Percentiles rank a stretch among this genome's conserved stretches.
Conservation (phyloP, 35 echinoderm and acorn worm species). For the Ophiothrix spiculata region DNA sequence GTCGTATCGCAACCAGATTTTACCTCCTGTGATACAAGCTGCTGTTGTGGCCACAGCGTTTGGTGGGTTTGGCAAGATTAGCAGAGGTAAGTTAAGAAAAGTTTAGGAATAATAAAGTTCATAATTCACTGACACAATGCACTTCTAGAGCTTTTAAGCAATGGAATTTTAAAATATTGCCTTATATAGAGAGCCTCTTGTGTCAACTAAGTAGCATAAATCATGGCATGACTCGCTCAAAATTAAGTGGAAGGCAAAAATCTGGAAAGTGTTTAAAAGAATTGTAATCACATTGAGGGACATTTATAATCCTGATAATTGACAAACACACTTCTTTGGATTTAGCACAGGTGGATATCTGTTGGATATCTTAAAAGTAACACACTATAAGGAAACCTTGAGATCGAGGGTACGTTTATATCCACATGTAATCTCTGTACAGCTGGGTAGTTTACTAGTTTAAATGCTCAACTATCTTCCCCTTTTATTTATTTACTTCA, state of each 20-base stretch:
- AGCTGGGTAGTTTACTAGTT: neutral
- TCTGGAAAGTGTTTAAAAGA: too few relatives aligned
- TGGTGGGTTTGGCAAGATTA: constrained; percentile 43
- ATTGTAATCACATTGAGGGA: too few relatives aligned
- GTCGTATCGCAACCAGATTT: constrained; percentile 77
- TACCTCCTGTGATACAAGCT: constrained; percentile 44
- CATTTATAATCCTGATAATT: too few relatives aligned
- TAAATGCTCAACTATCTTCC: neutral
- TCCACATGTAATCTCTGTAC: neutral
- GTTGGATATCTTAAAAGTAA: too few relatives aligned
- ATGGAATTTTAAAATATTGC: too few relatives aligned
- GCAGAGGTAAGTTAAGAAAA: constrained; percentile 54
- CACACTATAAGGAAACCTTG: neutral
- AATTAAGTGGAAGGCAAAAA: too few relatives aligned
- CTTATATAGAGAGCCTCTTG: neutral
- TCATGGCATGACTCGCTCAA: too few relatives aligned
- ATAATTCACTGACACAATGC: too few relatives aligned
- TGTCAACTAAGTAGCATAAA: neutral
- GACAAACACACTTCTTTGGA: too few relatives aligned
- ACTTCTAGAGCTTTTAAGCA: too few relatives aligned
- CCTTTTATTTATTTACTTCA: neutral
- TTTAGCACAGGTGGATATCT: too few relatives aligned
- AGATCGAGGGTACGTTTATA: neutral
- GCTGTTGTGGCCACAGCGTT: constrained; percentile 58
- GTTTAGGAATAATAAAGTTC: too few relatives aligned